These are phyloP conservation scores for Drosophila paucipuncta DNA, from an alignment of 2,888 invertebrate species.

Conservation along the genomic window DNA sequence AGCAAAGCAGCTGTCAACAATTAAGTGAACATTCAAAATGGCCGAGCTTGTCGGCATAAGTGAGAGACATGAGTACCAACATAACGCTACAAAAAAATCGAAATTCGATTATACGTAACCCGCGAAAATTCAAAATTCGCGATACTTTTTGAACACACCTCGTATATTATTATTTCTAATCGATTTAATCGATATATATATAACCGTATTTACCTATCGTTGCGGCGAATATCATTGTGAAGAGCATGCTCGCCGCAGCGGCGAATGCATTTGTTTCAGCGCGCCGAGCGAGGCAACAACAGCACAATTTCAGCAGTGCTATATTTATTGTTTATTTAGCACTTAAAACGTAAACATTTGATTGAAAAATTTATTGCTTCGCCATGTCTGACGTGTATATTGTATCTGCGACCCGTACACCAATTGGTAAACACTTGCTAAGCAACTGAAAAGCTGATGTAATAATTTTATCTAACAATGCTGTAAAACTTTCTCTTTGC, in stretches of 20 bases:
- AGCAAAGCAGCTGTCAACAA: too few relatives aligned
- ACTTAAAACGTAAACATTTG: constrained; percentile 32
- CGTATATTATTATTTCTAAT: background rate
- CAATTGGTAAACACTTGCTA: constrained; percentile 89
- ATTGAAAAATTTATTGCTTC: background rate
- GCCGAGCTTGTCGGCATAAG: too few relatives aligned
- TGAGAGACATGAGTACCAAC: too few relatives aligned
- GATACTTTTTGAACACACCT: too few relatives aligned
- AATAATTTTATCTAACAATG: constrained; percentile 17
- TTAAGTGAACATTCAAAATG: too few relatives aligned
- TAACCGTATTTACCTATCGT: background rate
- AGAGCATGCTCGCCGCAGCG: constrained; percentile 3
- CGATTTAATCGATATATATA: constrained; percentile 8
- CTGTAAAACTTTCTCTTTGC: constrained; percentile 62
- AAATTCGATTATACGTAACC: too few relatives aligned
- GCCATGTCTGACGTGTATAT: constrained; percentile 86
- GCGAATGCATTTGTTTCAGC: constrained; percentile 45
- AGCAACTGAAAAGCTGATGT: constrained; percentile 47
- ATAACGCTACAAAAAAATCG: too few relatives aligned
- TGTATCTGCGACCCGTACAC: constrained; percentile 92
- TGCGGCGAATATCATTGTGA: constrained; percentile 39
- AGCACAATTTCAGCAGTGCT: background rate
- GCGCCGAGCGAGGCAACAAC: constrained; percentile 28
- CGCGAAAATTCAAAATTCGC: too few relatives aligned
- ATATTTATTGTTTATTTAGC: constrained; percentile 24